Evolutionary conservation across 2,888 invertebrate genomes (phyloP), one percentile per base, ranked within the genome.

Genomic region (Drosophila fulvimacula): DNA sequence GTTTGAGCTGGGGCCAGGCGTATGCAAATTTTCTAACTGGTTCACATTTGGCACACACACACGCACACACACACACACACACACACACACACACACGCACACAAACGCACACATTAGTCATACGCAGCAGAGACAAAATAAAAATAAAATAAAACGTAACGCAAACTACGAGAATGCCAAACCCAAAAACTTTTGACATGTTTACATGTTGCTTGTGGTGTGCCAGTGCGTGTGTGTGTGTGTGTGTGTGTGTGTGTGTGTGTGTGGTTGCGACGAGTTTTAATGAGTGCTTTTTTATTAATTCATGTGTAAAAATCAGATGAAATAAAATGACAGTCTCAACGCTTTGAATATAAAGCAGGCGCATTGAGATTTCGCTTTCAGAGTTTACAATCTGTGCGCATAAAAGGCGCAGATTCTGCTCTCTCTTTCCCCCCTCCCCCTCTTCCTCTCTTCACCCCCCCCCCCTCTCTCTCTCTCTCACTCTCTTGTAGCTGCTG

Each of bases 231-330:
- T 30, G 24, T 42, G 21, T 11, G 49, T 21, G 21, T 15, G 44
- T 21, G 13, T 34, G 38, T 24, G 34, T 17, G 19, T 57, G 42
- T 41, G 38, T 46, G 39, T 38, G 38, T 19, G 34, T 13, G 57
- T 21, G 17, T 46, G 49, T 36, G 72, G 27, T 3, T 58, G 65
- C 41, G 48, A 44, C 51, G 44, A 61, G 57, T 34, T 67, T 70
- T 71, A 78, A 82, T 83, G 75, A 83, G 69, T 70, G 71, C 69
- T 73, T 79, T 74, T 68, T 86, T 88, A 84, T 73, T 77, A 89
- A 85, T 84, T 85, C 87, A 85, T 76, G 89, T 75, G 80, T 82
- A 80, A 87, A 89, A 86, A 85, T 88, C 76, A 76, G 72, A 60
- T 71, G 73, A 79, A 85, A 89, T 85, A 76, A 82, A 88, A 85